Evolutionary conservation across 2,113 vertebrate genomes (phyloP).

Genomic region (Tachysurus vachellii): DNA sequence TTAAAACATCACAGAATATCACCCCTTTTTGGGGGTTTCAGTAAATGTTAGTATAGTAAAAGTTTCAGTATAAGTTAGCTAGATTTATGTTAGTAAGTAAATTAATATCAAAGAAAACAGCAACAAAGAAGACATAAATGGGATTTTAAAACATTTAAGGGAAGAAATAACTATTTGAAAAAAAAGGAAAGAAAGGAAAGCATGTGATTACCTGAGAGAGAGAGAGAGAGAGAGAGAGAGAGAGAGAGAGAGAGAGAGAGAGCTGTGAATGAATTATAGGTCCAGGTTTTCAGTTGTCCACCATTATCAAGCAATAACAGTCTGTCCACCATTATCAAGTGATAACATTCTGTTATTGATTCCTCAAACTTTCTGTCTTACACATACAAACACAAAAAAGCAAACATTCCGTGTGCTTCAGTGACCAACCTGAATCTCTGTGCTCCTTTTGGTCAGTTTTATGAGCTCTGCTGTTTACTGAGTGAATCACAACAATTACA

Average conservation of each 20-base stretch:
- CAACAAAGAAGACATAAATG: neutral
- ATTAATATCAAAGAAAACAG: neutral
- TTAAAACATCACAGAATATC: neutral
- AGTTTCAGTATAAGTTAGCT: neutral
- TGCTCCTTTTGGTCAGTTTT: slow-evolving; percentile 43
- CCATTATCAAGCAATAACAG: neutral
- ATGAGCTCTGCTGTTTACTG: slow-evolving; percentile 44
- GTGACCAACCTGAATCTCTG: slow-evolving; percentile 26
- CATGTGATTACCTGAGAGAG: neutral
- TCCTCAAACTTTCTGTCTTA: slow-evolving; percentile 28
- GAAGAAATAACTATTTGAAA: neutral
- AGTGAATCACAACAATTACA: slow-evolving; percentile 41
- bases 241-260: slow-evolving; percentile 1
- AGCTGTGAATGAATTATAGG: neutral
- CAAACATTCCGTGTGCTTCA: slow-evolving; percentile 41
- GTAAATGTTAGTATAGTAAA: neutral
- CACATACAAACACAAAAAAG: slow-evolving; percentile 21
- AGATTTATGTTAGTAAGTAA: neutral
- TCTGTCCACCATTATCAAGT: slow-evolving; percentile 1
- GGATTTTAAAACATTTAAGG: neutral
- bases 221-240: neutral
- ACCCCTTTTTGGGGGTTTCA: neutral
- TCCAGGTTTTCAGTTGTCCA: slow-evolving; percentile 1
- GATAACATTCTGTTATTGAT: slow-evolving; percentile 25
- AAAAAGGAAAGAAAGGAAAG: neutral